Conservation (phyloP, 2,888 invertebrate genomes). For the Eupithecia subumbrata region DNA sequence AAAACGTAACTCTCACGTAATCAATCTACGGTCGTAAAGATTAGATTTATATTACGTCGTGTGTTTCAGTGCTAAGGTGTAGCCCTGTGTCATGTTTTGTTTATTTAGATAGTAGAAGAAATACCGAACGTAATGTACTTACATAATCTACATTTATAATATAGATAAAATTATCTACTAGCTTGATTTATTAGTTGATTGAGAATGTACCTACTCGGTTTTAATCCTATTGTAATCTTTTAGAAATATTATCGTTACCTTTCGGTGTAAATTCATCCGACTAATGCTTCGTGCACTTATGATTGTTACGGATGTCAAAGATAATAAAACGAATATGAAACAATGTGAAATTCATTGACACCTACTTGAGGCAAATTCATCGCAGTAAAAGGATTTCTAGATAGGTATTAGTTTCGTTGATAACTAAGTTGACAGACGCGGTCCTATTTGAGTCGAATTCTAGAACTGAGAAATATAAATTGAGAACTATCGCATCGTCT, state of each 20-base stretch:
- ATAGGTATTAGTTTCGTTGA: background rate
- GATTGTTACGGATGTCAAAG: constrained; percentile 65
- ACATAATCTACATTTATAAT: background rate
- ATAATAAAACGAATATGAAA: constrained; percentile 56
- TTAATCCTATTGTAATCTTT: background rate
- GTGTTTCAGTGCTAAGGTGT: no score
- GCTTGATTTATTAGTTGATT: background rate
- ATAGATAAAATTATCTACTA: background rate
- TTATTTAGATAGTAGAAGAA: background rate
- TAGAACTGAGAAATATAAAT: no score
- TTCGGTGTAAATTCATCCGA: constrained; percentile 57
- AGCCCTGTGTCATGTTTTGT: no score
- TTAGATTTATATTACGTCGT: background rate
- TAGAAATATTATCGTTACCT: constrained; percentile 11
- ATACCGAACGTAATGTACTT: background rate
- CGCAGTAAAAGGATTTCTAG: background rate
- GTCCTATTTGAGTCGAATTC: no score
- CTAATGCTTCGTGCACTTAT: constrained; percentile 64
- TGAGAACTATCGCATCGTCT: no score
- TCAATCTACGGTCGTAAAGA: background rate
- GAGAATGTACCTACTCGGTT: background rate
- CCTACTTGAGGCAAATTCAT: background rate
- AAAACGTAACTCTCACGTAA: no score
- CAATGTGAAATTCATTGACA: constrained; percentile 1
- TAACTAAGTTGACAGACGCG: background rate